Evolutionary conservation across 2,888 invertebrate genomes (phyloP).

Genomic region (Eucriotettix oculatus): DNA sequence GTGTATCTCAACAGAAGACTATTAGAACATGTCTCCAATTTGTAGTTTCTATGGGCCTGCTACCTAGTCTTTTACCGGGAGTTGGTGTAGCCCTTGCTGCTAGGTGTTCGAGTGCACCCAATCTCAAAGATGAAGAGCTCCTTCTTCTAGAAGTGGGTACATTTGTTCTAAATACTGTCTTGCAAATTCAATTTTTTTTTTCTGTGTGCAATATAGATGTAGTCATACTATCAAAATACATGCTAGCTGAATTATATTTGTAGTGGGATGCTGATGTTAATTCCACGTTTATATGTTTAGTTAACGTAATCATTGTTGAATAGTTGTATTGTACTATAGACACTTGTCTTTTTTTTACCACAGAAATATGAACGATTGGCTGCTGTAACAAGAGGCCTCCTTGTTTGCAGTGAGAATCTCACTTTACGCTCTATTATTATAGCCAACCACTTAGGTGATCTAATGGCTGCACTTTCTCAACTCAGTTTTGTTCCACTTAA

Average conservation of each 20-base stretch:
- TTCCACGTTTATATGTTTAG: too few relatives aligned
- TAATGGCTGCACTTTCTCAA: conserved; percentile 52
- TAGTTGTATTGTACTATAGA: neutral
- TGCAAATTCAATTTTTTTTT: too few relatives aligned
- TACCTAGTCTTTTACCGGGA: conserved; percentile 46
- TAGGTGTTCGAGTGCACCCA: conserved; percentile 25
- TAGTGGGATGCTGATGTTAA: too few relatives aligned
- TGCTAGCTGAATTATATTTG: too few relatives aligned
- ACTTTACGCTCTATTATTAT: conserved; percentile 38
- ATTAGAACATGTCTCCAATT: conserved; percentile 44
- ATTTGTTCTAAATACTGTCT: too few relatives aligned
- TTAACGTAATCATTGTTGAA: too few relatives aligned
- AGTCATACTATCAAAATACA: too few relatives aligned
- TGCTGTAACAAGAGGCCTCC: conserved; percentile 31
- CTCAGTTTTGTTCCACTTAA: conserved; percentile 47
- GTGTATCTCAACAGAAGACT: conserved; percentile 27
- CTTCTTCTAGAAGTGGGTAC: conserved; percentile 27
- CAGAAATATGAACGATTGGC: conserved; percentile 23
- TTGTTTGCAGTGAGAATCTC: conserved; percentile 29
- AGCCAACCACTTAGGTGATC: conserved; percentile 37
- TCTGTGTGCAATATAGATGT: too few relatives aligned
- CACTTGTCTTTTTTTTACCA: conserved; percentile 3
- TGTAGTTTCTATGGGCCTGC: conserved; percentile 45
- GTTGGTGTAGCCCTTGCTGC: conserved; percentile 36
- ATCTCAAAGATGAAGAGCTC: conserved; percentile 23